Base-by-base conservation (phyloP, 2,797 vertebrate species). In the Helicolenus hilgendorfi region DNA sequence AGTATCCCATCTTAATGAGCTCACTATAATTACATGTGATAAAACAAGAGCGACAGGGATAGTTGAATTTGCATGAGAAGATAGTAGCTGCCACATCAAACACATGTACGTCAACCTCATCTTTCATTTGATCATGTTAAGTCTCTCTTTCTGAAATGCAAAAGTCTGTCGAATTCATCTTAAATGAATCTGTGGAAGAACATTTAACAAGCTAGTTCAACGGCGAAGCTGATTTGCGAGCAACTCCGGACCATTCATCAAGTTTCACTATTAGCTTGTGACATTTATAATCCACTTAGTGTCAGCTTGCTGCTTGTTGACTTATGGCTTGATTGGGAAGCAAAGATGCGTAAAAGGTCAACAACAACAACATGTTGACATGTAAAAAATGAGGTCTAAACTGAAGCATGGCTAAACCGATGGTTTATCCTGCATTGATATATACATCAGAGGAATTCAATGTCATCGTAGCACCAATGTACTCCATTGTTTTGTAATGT, bases 271-370 rank as follows among this genome's bases (percentile, higher is more conserved):
- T 69, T 69, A 58, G 73, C 59, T 4, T 22, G 13, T 81, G 75
- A 58, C 56, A 83, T 78, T 65, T 62, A 73, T 27, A 35, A 67
- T 79, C 60, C 26, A 79, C 71, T 80, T 72, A 65, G 56, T 69
- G 24, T 78, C 64, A 41, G n/a, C 27, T 60, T 67, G 53, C 73
- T 64, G 20, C 22, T 36, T 63, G 24, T 38, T 77, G 74, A 92
- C 27, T 60, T 53, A 77, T 53, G 18, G 35, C 36, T 80, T 27
- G 29, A 81, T 85, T 79, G 24, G 20, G 20, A 78, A 22, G 71
- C 68, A 79, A 55, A 82, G 49, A 86, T 33, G 83, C 75, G 68
- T 75, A 13, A 75, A 83, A 84, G 29, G 55, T 82, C 79, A 67
- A 49, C 79, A 84, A 35, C 79, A 83, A 55, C 29, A 63, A 14